Evolutionary conservation across 2,888 invertebrate species (phyloP), one percentile per base, ranked within the genome.

Genomic region (Caenorhabditis imperialis): DNA sequence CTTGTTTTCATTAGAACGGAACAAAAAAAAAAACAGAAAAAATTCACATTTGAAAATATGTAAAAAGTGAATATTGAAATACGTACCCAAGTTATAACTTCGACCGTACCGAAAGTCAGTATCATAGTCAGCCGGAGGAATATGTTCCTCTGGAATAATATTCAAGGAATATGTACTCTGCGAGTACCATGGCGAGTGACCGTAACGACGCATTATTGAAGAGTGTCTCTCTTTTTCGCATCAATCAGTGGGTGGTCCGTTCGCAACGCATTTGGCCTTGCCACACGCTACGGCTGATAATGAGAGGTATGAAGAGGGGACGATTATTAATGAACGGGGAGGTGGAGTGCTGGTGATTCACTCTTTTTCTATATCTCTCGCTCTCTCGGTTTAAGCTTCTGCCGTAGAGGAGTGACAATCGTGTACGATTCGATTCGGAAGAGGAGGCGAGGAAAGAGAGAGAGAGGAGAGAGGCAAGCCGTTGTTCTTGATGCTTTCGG

Each of bases 141-240:
- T 77, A 65, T 76, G 74, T 61, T 83, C 82, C 55, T 84, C 84
- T 23, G 83, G 84, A 45, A 84, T 84, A 44, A 83, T 82, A 73
- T 84, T 84, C 40, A 84, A 65, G 5, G 83, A 82, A 73, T 80
- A 83, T 25, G 83, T 83, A 60, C 82, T 82, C 50, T 76, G 71
- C 42, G 77, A 58, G 25, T 81, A 75, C 75, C 77, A 81, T 0
- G 77, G 75, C 0, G 70, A 54, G 22, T 35, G 22, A 55, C 63
- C 58, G 37, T 61, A 58, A 8, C 75, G 57, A 33, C 74, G 58
- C 77, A 75, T 72, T 40, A 18, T 45, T 55, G 25, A n/a, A n/a
- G 33, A 22, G 30, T 25, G 10, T 27, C 27, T 53, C 5, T 7
- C 3, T 25, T 47, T 20, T 22, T 12, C 20, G 12, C n/a, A 44